Evolutionary conservation across 2,797 vertebrate species (phyloP).

Genomic region (Babyrousa celebensis): DNA sequence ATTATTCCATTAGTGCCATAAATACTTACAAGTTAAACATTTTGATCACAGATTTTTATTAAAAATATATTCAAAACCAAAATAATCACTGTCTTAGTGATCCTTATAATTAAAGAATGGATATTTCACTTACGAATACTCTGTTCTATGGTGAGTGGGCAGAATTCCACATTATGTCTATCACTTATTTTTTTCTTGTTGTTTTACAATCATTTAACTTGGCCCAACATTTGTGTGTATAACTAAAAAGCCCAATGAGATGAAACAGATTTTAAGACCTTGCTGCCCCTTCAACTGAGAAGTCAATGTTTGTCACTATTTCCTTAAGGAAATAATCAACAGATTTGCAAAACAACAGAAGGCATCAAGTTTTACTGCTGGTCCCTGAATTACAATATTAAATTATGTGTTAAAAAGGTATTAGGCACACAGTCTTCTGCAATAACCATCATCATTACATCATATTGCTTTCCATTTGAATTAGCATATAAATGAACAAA

Average conservation of each 20-base stretch:
- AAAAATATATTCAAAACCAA: slow-evolving; percentile 58
- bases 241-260: slow-evolving; percentile 78
- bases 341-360: slow-evolving; percentile 86
- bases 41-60: slow-evolving; percentile 62
- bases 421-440: slow-evolving; percentile 82
- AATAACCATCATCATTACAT: slow-evolving; percentile 83
- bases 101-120: background rate
- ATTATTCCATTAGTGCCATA: background rate
- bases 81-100: slow-evolving; percentile 27
- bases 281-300: slow-evolving; percentile 79
- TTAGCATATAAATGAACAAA: slow-evolving; percentile 91
- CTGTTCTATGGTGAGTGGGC: background rate
- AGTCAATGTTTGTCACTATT: slow-evolving; percentile 55
- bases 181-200: slow-evolving; percentile 57
- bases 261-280: slow-evolving; percentile 82
- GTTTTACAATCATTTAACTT: slow-evolving; percentile 82
- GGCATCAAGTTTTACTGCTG: slow-evolving; percentile 82
- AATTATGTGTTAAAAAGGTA: slow-evolving; percentile 90
- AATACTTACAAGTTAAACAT: slow-evolving; percentile 45
- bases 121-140: slow-evolving; percentile 18
- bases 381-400: slow-evolving; percentile 88
- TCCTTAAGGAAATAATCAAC: slow-evolving; percentile 86
- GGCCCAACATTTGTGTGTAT: slow-evolving; percentile 58
- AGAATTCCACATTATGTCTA: slow-evolving; percentile 25
- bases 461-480: slow-evolving; percentile 78